phyloP scores from a whole-genome alignment of 2,797 vertebrate genomes.

The Ambastaia sidthimunki region DNA sequence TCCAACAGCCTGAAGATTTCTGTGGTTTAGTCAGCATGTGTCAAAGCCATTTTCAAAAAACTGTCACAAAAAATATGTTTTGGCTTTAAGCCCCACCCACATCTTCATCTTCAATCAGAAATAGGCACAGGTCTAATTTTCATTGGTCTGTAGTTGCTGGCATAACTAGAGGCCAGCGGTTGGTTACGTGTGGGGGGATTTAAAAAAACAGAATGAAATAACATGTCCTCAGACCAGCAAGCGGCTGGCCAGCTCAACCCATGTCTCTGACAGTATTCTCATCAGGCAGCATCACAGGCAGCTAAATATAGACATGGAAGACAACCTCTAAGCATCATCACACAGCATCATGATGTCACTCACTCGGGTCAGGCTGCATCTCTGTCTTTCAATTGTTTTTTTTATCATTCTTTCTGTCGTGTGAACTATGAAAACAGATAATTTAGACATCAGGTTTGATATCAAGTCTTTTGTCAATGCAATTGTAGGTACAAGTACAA shows the following conservation, averaged over 20 bases:
- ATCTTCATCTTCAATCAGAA: neutral
- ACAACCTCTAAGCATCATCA: constrained; percentile 57
- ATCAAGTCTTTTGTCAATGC: constrained; percentile 7
- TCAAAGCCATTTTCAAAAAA: constrained; percentile 2
- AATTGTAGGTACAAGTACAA: neutral
- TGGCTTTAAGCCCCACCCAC: constrained; percentile 7
- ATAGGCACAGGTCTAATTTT: neutral
- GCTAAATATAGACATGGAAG: constrained; percentile 65
- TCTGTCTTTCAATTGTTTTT: constrained; percentile 5
- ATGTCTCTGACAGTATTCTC: constrained; percentile 55
- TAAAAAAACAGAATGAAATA: constrained; percentile 25
- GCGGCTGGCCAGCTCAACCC: constrained; percentile 57
- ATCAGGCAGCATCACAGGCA: constrained; percentile 60
- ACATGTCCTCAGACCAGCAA: constrained; percentile 56
- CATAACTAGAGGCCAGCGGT: constrained; percentile 11
- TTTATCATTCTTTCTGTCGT: constrained; percentile 19
- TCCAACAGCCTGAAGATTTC: neutral
- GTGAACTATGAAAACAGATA: neutral
- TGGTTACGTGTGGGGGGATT: constrained; percentile 9
- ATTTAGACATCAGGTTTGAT: neutral
- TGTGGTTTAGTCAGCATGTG: neutral
- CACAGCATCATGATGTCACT: constrained; percentile 47
- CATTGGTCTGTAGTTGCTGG: neutral
- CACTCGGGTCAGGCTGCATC: constrained; percentile 20
- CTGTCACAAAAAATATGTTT: neutral